Percentiles rank a stretch among this genome's conserved stretches.
These are phyloP conservation scores for Cisticola juncidis DNA, from an alignment of 2,113 vertebrate species.

Conservation along the genomic window DNA sequence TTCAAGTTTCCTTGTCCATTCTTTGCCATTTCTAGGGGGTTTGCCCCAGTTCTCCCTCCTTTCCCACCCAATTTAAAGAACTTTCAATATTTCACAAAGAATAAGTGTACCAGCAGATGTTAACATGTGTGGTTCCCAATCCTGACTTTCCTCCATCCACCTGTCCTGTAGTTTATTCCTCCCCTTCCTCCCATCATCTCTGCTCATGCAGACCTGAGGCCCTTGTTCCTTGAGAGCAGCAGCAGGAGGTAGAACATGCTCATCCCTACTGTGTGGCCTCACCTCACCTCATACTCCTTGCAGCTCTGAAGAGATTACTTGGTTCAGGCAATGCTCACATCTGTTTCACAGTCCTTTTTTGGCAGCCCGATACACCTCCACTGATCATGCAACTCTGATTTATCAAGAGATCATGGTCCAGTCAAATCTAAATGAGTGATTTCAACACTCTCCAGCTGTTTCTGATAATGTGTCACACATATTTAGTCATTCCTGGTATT, in stretches of 20 bases:
- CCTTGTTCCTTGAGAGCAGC: background rate
- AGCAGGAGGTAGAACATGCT: background rate
- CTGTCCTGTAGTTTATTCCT: background rate
- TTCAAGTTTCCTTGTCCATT: background rate
- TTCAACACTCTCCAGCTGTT: background rate
- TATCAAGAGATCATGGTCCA: background rate
- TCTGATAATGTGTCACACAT: background rate
- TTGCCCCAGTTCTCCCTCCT: too few species aligned
- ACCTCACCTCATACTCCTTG: background rate
- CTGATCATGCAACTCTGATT: background rate
- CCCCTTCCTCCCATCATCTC: rapidly evolving
- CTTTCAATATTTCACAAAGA: background rate
- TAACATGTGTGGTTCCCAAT: background rate
- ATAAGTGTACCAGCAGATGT: rapidly evolving
- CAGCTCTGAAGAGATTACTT: background rate
- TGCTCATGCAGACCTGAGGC: background rate
- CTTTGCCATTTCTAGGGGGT: background rate
- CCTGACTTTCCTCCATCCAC: background rate
- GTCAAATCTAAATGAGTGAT: background rate
- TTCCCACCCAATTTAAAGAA: background rate
- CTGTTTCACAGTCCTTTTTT: background rate
- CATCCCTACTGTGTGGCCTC: background rate
- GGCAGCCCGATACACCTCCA: background rate
- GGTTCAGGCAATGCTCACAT: background rate
- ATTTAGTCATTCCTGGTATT: background rate